These are phyloP conservation scores for Oreochromis spilurus DNA, from an alignment of 2,113 vertebrate species.

Conservation along the genomic window DNA sequence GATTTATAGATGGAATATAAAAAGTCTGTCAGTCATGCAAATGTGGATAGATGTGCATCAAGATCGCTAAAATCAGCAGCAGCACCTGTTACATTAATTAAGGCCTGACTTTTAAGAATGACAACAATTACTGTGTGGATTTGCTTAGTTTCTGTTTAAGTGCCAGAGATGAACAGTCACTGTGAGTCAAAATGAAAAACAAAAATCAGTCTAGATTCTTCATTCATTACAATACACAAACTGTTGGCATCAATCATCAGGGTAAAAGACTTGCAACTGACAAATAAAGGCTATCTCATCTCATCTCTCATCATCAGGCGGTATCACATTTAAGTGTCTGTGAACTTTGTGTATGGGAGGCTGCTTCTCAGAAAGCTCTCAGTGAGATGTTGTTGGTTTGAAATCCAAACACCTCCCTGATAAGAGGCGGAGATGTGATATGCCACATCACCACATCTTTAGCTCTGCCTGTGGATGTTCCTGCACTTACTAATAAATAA, in stretches of 20 bases:
- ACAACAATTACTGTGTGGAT: neutral
- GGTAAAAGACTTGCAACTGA: too few relatives aligned
- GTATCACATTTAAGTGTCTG: neutral
- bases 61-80: neutral
- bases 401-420: neutral
- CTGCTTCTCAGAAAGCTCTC: neutral
- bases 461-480: neutral
- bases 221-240: neutral
- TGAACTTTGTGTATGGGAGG: neutral
- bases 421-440: neutral
- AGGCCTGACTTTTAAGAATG: neutral
- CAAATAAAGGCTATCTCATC: too few relatives aligned
- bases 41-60: neutral
- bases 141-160: neutral
- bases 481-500: neutral
- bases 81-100: fast-evolving
- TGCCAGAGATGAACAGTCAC: neutral
- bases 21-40: neutral
- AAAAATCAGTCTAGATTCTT: neutral
- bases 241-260: neutral
- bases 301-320: too few relatives aligned
- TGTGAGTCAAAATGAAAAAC: neutral
- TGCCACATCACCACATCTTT: neutral
- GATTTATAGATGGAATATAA: neutral
- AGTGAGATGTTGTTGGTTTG: neutral